Evolutionary conservation across 2,113 vertebrate species (phyloP).

Genomic region (Zapornia atra): DNA sequence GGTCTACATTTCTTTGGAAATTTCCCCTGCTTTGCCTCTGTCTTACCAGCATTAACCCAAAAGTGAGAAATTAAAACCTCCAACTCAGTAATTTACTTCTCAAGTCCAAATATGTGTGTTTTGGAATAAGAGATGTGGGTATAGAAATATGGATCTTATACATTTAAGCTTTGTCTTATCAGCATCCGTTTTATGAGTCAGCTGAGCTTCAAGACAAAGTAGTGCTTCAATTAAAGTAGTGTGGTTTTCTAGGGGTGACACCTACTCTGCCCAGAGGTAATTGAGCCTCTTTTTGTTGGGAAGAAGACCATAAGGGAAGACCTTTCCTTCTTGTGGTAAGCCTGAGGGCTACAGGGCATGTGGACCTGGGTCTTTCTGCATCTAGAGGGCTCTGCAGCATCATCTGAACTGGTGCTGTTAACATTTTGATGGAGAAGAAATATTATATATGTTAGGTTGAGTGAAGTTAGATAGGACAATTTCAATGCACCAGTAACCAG

Average conservation of each 20-base stretch:
- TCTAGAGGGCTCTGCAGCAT: neutral
- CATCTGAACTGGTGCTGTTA: neutral
- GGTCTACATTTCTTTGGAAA: neutral
- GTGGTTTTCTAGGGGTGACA: neutral
- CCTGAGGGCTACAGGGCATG: neutral
- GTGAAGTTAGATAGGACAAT: neutral
- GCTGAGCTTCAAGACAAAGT: neutral
- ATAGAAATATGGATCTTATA: neutral
- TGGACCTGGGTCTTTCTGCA: neutral
- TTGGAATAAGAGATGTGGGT: neutral
- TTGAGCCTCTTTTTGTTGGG: neutral
- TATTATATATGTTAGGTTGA: neutral
- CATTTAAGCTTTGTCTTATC: neutral
- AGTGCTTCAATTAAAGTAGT: neutral
- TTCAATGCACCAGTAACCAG: neutral
- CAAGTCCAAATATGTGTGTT: neutral
- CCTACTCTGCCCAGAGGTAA: neutral
- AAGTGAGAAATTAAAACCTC: neutral
- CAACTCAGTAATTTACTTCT: neutral
- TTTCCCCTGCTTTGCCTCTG: neutral
- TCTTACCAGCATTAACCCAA: neutral
- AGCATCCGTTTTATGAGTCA: neutral
- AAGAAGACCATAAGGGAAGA: neutral
- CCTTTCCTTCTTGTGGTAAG: neutral
- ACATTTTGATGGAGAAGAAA: neutral